Base-by-base conservation (phyloP, 2,888 invertebrate species). In the Parthenolecanium corni region DNA sequence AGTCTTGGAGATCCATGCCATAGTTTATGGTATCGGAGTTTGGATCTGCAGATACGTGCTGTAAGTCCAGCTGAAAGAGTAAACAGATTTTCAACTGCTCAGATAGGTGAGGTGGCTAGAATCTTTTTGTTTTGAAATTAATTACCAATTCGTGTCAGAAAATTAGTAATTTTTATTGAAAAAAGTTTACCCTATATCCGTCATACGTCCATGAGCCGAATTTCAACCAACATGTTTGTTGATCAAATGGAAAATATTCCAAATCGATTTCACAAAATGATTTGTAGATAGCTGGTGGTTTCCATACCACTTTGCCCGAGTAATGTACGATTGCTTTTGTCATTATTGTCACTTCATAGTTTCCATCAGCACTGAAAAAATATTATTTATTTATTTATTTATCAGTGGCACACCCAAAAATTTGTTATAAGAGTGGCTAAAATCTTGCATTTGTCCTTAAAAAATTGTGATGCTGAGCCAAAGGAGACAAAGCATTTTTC, bases 261-360 rank as follows among this genome's bases (percentile, higher is more conserved):
- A 93, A 92, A 76, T 92, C 89, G 71, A 92, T 92, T 78, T 92
- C 91, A 73, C 92, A 93, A 76, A 91, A 92, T 70, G 94, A 94
- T 79, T 96, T 96, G 80, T 95, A 96, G 76, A 97, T 95, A 72
- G 95, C 96, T 18, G 97, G 97, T 42, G 96, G 96, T 74, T 95
- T 95, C 95, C 95, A 95, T 54, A 87, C 83, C 67, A 96, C 93
- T 75, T 86, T 89, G 23, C 95, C 95, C 69, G 89, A 88, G 75
- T 89, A 87, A 73, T 92, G 88, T 64, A 95, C 82, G 70, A 92
- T 91, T 68, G 94, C 95, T 78, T 95, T 96, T 69, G 95, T 96
- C 90, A 94, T 91, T 75, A 95, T 89, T 70, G 94, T 95, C 73
- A 95, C 92, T 77, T 93, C 93, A 78, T 95, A 96, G 79, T 94